phyloP scores from a whole-genome alignment of 2,888 invertebrate genomes.

The Dynastes tityus region DNA sequence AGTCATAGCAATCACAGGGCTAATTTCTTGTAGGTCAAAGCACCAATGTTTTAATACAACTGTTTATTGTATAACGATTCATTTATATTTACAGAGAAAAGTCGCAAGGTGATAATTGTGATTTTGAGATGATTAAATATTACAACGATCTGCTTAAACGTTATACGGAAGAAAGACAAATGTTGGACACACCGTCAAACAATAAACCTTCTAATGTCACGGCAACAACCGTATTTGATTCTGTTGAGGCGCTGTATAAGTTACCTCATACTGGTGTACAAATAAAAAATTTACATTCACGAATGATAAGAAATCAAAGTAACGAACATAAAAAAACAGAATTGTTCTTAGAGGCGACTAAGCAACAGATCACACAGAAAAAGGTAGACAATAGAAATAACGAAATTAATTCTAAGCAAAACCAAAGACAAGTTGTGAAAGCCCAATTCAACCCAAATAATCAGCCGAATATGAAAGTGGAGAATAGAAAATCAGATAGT shows the following conservation, averaged over 20 bases:
- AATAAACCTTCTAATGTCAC: conserved; percentile 37
- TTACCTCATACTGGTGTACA: conserved; percentile 53
- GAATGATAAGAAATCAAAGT: conserved; percentile 40
- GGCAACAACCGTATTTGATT: conserved; percentile 48
- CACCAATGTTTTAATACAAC: background rate
- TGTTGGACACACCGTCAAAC: conserved; percentile 49
- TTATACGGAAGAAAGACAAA: conserved; percentile 54
- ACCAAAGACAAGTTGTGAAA: background rate
- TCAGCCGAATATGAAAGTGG: conserved; percentile 17
- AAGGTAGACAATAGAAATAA: background rate
- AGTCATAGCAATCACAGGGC: too few relatives aligned
- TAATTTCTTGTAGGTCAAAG: too few relatives aligned
- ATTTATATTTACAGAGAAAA: conserved; percentile 54
- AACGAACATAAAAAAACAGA: conserved; percentile 58
- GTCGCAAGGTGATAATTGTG: conserved; percentile 45
- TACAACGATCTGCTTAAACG: conserved; percentile 52
- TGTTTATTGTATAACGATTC: conserved; percentile 8
- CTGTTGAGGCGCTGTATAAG: conserved; percentile 51
- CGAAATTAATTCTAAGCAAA: background rate
- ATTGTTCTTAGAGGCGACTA: conserved; percentile 34
- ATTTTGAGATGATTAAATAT: conserved; percentile 48
- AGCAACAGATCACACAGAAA: background rate
- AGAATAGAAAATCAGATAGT: conserved; percentile 9
- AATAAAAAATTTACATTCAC: conserved; percentile 53
- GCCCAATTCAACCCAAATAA: background rate